phyloP scores from a whole-genome alignment of 2,888 invertebrate species.

The Ditula angustiorana region DNA sequence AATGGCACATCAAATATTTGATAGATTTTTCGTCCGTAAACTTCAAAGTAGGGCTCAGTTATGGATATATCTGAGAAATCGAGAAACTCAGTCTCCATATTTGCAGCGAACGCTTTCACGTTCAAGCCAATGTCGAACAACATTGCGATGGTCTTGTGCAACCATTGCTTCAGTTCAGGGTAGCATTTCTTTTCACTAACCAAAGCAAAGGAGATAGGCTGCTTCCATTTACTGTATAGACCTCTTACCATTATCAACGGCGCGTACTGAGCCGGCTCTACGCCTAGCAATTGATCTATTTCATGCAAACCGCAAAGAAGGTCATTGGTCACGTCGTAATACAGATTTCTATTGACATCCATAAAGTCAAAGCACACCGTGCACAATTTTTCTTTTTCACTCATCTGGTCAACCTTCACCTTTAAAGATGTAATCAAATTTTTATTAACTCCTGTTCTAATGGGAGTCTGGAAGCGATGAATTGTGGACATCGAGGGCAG shows the following conservation, averaged over 20 bases:
- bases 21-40: conserved; percentile 41
- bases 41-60: conserved; percentile 40
- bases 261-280: conserved; percentile 7
- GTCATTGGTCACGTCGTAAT: conserved; percentile 22
- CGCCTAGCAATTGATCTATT: conserved; percentile 10
- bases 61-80: conserved; percentile 19
- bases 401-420: conserved; percentile 16
- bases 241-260: conserved; percentile 41
- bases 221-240: conserved; percentile 46
- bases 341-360: conserved; percentile 19
- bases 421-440: conserved; percentile 12
- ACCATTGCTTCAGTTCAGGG: conserved; percentile 40
- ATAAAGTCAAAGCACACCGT: conserved; percentile 27
- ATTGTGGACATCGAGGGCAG: conserved; percentile 11
- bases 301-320: conserved; percentile 20
- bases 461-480: neutral
- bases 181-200: conserved; percentile 36
- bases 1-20: conserved; percentile 44
- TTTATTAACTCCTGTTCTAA: conserved; percentile 12
- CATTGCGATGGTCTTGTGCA: conserved; percentile 38
- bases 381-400: conserved; percentile 22
- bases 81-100: conserved; percentile 35
- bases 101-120: conserved; percentile 39
- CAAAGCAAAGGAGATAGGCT: conserved; percentile 44
- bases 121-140: conserved; percentile 42